phyloP scores from a whole-genome alignment of 2,797 vertebrate genomes.

The Glossophaga mutica region DNA sequence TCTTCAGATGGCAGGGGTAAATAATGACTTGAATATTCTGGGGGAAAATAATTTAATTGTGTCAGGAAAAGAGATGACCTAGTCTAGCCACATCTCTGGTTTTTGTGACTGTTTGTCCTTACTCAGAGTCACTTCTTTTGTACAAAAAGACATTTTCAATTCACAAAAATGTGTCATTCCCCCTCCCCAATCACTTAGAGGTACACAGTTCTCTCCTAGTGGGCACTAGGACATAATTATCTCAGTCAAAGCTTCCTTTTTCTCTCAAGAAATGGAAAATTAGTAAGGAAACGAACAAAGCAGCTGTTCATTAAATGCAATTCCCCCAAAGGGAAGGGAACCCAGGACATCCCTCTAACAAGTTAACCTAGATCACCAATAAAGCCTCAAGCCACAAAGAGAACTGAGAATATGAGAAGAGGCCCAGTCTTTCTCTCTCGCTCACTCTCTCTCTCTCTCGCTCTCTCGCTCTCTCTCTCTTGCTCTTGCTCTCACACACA shows the following conservation, averaged over 20 bases:
- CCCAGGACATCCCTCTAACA: constrained; percentile 54
- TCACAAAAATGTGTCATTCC: background rate
- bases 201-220: background rate
- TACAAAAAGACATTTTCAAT: constrained; percentile 8
- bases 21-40: background rate
- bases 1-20: background rate
- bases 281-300: constrained; percentile 66
- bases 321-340: background rate
- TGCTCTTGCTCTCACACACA: too few species aligned
- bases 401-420: background rate
- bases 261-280: constrained; percentile 34
- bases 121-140: background rate
- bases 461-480: background rate
- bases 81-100: background rate
- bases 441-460: too few species aligned
- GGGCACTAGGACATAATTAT: background rate
- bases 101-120: background rate
- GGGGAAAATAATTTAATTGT: background rate
- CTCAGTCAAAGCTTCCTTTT: constrained; percentile 24
- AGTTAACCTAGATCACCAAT: background rate
- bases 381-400: background rate
- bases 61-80: background rate
- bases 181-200: background rate
- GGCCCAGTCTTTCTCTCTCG: background rate
- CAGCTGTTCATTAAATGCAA: constrained; percentile 59